Evolutionary conservation across 2,888 invertebrate species (phyloP).

Genomic region (Antitype chi): DNA sequence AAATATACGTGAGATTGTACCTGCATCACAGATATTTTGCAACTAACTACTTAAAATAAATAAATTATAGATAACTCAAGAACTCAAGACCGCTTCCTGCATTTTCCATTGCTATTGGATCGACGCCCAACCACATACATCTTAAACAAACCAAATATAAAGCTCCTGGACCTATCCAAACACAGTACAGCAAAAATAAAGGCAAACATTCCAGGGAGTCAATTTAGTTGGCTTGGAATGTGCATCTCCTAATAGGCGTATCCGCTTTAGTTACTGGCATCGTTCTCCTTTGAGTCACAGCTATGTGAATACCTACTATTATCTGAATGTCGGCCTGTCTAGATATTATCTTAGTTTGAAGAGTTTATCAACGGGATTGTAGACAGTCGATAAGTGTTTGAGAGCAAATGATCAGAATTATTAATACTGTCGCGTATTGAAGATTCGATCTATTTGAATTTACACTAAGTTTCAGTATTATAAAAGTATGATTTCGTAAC

Average conservation of each 20-base stretch:
- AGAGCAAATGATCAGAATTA: neutral
- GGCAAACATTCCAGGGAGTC: conserved; percentile 14
- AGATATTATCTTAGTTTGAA: conserved; percentile 29
- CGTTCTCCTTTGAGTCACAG: conserved; percentile 51
- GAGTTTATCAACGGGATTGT: conserved; percentile 22
- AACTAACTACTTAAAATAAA: conserved; percentile 8
- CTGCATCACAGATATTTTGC: conserved; percentile 18
- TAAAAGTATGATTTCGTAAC: neutral
- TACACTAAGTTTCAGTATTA: neutral
- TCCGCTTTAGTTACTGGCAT: conserved; percentile 56
- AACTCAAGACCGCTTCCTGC: conserved; percentile 15
- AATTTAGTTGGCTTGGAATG: conserved; percentile 56
- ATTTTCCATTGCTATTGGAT: conserved; percentile 35
- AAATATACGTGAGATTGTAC: neutral
- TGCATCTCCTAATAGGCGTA: conserved; percentile 50
- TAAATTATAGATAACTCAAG: conserved; percentile 27
- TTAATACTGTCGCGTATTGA: neutral
- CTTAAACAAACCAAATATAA: conserved; percentile 10
- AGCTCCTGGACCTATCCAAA: neutral
- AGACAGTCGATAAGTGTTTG: conserved; percentile 17
- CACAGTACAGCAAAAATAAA: conserved; percentile 5
- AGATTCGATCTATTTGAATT: neutral
- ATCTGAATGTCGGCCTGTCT: conserved; percentile 37
- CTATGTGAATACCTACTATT: conserved; percentile 17
- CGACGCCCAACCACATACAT: conserved; percentile 20